Base-by-base conservation (phyloP, 2,113 vertebrate genomes). In the Prinia subflava region DNA sequence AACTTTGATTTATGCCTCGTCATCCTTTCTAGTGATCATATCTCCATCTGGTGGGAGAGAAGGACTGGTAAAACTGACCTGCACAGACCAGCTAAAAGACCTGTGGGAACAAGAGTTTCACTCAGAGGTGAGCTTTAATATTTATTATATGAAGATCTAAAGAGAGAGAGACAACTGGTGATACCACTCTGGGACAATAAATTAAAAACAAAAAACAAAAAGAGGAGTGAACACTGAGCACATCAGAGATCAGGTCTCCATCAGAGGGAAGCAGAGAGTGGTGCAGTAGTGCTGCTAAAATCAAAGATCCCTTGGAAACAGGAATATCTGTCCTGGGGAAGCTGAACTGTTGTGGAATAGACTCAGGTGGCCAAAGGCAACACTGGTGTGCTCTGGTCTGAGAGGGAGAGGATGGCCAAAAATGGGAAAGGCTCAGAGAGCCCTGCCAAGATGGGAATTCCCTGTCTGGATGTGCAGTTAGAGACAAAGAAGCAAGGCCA, bases 21-120 rank as follows among this genome's bases (percentile, higher is more conserved):
- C 67, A 28, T 81, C 49, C 83, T 84, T 94, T 64, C 53, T 23
- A 84, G 83, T 57, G 92, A 87, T 85, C 35, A 14, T 87, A 93
- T 67, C 91, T 94, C 89, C 78, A 87, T 89, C 93, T 85, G 84
- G 71, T 83, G 93, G 80, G 92, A 80, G 60, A 1, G 2, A 91
- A 81, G 86, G 50, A 76, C 87, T 69, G 47, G 49, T 62, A 44
- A 90, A 78, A 73, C 12, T 53, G 80, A 89, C 77, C 92, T 52
- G 50, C 65, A 63, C 49, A 82, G 49, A 64, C 16, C 57, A 86
- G 39, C 68, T 63, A 71, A 90, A 75, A 88, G 50, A 75, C 53
- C 60, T 4, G 7, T 56, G 73, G 64, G 73, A 95, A 49, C 28
- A 46, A 46, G 21, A 71, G 42, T 33, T 95, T 81, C 56, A 47